Base-by-base conservation (phyloP, 2,113 vertebrate genomes). In the Girardinichthys multiradiatus region DNA sequence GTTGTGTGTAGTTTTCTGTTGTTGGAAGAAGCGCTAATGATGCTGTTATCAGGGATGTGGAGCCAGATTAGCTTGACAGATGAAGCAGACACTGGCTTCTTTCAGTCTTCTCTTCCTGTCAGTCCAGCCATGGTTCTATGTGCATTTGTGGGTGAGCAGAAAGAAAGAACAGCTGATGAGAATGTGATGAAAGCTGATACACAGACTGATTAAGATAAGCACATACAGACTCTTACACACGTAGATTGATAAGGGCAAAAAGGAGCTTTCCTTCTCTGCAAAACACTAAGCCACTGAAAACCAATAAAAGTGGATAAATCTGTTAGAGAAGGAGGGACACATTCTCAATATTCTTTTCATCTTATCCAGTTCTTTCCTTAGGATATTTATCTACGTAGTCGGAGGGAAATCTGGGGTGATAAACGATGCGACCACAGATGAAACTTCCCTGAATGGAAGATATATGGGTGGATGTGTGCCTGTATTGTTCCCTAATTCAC, bases 1-100 rank as follows among this genome's bases (percentile, higher is more conserved):
- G 64, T 80, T 82, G 51, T 65, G 75, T 51, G 30, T 62, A 19
- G 57, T 64, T 78, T 71, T 79, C 68, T 86, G 58, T 83, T 83
- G 74, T 80, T 2, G 58, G 80, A 69, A 62, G 54, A 79, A 62
- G 57, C 30, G 1, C 80, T 90, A 90, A 90, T 88, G 86, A 89
- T 66, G 76, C 64, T 76, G 85, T 85, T 91, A 89, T 91, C 74
- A 87, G 68, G 42, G 51, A 70, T 81, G 90, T 26, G 30, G 70
- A 82, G 88, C 70, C 82, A 88, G 89, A 86, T 90, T 84, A 89
- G 76, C 68, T 77, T 81, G 80, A 84, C 64, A 61, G 75, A 91
- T 88, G 68, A 70, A 69, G 74, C 72, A 68, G 85, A 51, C 73
- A 65, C 57, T 83, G 70, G 72, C 84, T 81, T 79, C 58, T 42